A percentile compares a stretch with the other conserved stretches of the same genome.
These are phyloP conservation scores for Pantherophis alleghaniensis DNA, from an alignment of 2,797 vertebrate species.

Conservation along the genomic window DNA sequence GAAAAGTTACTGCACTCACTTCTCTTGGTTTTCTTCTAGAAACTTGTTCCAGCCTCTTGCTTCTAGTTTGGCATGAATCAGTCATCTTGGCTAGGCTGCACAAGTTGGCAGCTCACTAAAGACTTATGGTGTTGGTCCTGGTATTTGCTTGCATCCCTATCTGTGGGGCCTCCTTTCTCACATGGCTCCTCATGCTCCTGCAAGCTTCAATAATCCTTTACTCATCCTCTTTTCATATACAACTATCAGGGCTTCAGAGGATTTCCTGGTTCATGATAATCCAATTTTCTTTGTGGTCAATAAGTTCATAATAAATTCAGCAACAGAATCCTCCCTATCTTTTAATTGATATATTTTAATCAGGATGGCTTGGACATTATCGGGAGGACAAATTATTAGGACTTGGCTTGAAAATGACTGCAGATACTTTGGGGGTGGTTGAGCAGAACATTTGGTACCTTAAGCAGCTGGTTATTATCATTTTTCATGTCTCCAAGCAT, in stretches of 20 bases:
- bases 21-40: not conserved
- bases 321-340: not conserved
- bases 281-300: not conserved
- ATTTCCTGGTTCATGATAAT: not conserved
- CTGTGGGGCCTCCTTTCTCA: not conserved
- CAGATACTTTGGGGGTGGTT: not conserved
- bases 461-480: fast-evolving
- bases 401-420: not conserved
- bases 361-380: not conserved
- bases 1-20: not conserved
- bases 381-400: not conserved
- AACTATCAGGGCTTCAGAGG: not conserved
- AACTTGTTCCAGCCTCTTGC: not conserved
- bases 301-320: not conserved
- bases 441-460: not conserved
- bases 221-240: not conserved
- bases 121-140: not conserved
- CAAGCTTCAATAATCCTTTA: not conserved
- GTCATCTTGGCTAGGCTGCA: not conserved
- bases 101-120: not conserved
- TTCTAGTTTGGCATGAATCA: not conserved
- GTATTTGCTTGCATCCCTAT: not conserved
- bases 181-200: not conserved
- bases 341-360: not conserved
- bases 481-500: not conserved